phyloP scores from a whole-genome alignment of 2,113 vertebrate genomes.

The Catharus bicknelli region DNA sequence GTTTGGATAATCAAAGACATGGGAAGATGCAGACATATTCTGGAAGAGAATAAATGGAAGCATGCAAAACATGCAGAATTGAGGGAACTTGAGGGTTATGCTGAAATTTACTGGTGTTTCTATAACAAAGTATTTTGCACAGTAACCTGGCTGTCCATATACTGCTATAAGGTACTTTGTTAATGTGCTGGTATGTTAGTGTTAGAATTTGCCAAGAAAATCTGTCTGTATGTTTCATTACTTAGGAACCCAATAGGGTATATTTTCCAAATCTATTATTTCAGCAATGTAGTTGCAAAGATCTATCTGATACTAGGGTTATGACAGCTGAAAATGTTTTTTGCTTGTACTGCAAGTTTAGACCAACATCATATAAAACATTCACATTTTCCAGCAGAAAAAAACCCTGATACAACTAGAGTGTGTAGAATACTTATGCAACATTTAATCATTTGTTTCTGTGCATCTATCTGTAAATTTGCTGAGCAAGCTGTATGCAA shows the following conservation, averaged over 20 bases:
- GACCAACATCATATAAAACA: background rate
- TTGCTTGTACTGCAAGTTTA: background rate
- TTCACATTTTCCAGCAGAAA: background rate
- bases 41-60: background rate
- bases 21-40: background rate
- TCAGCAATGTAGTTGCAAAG: background rate
- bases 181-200: slow-evolving; percentile 56
- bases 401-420: background rate
- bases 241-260: background rate
- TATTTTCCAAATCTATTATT: slow-evolving; percentile 10
- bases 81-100: background rate
- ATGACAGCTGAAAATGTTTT: background rate
- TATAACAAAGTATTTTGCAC: slow-evolving; percentile 2
- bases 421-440: background rate
- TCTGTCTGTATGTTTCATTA: slow-evolving; percentile 19
- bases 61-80: background rate
- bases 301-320: background rate
- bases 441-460: background rate
- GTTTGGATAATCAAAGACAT: background rate
- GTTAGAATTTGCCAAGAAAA: slow-evolving; percentile 48
- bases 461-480: background rate
- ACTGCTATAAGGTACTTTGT: slow-evolving; percentile 25
- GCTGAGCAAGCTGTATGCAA: background rate
- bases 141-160: background rate
- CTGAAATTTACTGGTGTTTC: background rate